These are phyloP conservation scores for Drosophila ficusphila DNA, from an alignment of 1,140 invertebrate genomes.

Conservation along the genomic window DNA sequence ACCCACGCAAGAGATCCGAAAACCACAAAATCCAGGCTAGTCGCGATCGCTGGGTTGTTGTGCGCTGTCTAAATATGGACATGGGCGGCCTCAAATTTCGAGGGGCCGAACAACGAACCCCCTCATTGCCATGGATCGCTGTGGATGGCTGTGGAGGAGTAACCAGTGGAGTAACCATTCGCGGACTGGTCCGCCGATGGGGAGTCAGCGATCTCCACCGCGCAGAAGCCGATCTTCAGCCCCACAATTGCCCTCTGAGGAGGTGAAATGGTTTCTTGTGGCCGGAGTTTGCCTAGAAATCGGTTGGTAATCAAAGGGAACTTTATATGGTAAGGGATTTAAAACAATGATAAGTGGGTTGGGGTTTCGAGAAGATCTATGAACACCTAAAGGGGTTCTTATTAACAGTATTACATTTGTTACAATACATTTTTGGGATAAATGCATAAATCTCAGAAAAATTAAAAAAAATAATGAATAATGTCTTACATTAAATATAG, in stretches of 20 bases:
- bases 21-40: constrained; percentile 34
- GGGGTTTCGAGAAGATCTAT: no score
- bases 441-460: no score
- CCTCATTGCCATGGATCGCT: no score
- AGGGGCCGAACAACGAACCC: constrained; percentile 26
- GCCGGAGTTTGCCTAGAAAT: constrained; percentile 25
- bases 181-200: neutral
- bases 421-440: no score
- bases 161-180: constrained; percentile 28
- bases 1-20: constrained; percentile 60
- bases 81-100: constrained; percentile 55
- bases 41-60: constrained; percentile 26
- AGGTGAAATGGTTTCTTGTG: constrained; percentile 20
- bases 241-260: constrained; percentile 11
- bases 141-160: constrained; percentile 43
- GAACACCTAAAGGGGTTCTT: no score
- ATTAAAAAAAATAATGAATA: no score
- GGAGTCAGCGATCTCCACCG: constrained; percentile 17
- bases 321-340: neutral
- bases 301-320: constrained; percentile 11
- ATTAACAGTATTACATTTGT: no score
- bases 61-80: constrained; percentile 61
- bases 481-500: no score
- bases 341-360: no score
- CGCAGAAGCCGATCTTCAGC: constrained; percentile 34